These are phyloP conservation scores for Clinocottus analis DNA, from an alignment of 2,113 vertebrate genomes.

Conservation along the genomic window DNA sequence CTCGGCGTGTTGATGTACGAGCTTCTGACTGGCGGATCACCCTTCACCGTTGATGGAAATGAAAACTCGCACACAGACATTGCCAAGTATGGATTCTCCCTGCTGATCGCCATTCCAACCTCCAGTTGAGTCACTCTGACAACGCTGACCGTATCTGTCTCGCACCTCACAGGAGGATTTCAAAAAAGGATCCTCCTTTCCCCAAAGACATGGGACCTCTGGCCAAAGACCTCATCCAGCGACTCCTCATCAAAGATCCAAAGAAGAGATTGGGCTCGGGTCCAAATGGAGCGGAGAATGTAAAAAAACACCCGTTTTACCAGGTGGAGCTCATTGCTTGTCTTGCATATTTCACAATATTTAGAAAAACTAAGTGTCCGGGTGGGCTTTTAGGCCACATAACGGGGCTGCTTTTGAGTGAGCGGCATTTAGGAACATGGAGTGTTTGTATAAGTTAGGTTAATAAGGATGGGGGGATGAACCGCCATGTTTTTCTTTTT, in stretches of 20 bases:
- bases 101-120: neutral
- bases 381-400: conserved; percentile 4
- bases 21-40: conserved; percentile 95
- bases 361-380: conserved; percentile 23
- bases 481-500: conserved; percentile 6
- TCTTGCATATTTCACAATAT: conserved; percentile 16
- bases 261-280: conserved; percentile 95
- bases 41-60: conserved; percentile 97
- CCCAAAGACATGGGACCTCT: conserved; percentile 91
- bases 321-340: conserved; percentile 82
- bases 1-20: conserved; percentile 98
- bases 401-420: conserved; percentile 4
- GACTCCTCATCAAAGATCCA: conserved; percentile 93
- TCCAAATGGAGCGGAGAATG: conserved; percentile 88
- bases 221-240: conserved; percentile 94
- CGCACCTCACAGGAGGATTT: conserved; percentile 89
- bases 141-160: conserved; percentile 32
- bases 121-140: neutral
- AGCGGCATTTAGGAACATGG: neutral
- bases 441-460: conserved; percentile 9
- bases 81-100: conserved; percentile 87
- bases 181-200: conserved; percentile 97
- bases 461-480: neutral
- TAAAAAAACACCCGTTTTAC: conserved; percentile 96
- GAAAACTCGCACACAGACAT: conserved; percentile 98